Evolutionary conservation across 2,888 invertebrate species (phyloP).

Genomic region (Cecidostiba fungosa): DNA sequence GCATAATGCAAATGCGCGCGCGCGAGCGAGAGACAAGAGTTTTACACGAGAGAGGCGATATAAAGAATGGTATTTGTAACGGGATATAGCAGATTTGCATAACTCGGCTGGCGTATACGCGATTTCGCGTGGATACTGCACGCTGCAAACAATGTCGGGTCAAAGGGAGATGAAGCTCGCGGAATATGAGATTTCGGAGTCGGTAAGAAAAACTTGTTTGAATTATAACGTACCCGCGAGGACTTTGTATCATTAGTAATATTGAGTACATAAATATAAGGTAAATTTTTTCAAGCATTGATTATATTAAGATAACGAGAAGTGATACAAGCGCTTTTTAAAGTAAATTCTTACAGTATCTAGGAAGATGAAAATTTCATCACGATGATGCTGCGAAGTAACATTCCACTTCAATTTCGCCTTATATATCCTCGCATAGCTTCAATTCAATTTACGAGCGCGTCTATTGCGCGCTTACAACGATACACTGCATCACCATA

Average conservation of each 20-base stretch:
- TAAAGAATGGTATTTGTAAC: slow-evolving; percentile 4
- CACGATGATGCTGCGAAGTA: not conserved
- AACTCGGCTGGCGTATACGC: not conserved
- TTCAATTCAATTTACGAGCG: slow-evolving; percentile 13
- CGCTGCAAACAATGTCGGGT: not conserved
- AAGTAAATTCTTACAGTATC: not conserved
- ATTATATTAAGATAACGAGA: not conserved
- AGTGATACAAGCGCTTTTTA: not conserved
- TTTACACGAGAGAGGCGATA: not conserved
- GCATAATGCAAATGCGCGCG: slow-evolving; percentile 5
- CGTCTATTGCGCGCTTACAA: not conserved
- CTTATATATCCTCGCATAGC: not conserved
- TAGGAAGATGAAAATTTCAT: no score
- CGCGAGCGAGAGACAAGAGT: not conserved
- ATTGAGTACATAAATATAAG: not conserved
- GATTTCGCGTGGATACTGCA: not conserved
- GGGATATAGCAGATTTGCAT: not conserved
- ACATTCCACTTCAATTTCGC: not conserved
- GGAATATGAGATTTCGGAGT: not conserved
- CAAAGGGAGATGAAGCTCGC: not conserved
- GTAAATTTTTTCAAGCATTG: not conserved
- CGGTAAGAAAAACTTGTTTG: not conserved
- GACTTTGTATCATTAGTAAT: not conserved
- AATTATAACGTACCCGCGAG: not conserved
- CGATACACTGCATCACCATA: not conserved